phyloP scores from a whole-genome alignment of 2,888 invertebrate species.

The Drosophila mettleri region DNA sequence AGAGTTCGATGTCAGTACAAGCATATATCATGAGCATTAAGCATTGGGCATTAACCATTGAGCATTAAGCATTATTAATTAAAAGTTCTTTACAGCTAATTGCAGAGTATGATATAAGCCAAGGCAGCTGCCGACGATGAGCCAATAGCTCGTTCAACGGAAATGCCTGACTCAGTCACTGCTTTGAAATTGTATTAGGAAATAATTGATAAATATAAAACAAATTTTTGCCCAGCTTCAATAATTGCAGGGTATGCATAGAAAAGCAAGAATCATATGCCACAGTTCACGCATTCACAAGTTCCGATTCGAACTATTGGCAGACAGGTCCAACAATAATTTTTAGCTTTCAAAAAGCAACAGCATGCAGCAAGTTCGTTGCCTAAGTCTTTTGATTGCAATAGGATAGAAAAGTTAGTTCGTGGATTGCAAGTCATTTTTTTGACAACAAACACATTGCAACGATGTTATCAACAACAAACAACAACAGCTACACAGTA shows the following conservation, averaged over 20 bases:
- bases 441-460: slow-evolving; percentile 79
- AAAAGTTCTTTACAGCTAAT: slow-evolving; percentile 71
- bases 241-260: not conserved
- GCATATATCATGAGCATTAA: slow-evolving; percentile 45
- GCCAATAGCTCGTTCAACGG: slow-evolving; percentile 48
- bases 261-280: not conserved
- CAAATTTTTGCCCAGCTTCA: no score
- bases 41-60: slow-evolving; percentile 46
- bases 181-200: no score
- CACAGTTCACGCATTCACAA: not conserved
- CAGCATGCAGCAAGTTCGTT: slow-evolving; percentile 57
- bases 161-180: slow-evolving; percentile 43
- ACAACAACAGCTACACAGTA: slow-evolving; percentile 33
- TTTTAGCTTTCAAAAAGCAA: slow-evolving; percentile 40
- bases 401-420: slow-evolving; percentile 60
- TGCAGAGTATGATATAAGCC: slow-evolving; percentile 62
- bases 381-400: slow-evolving; percentile 76
- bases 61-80: slow-evolving; percentile 71
- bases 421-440: slow-evolving; percentile 74
- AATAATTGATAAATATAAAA: no score
- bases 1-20: slow-evolving; percentile 43
- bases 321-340: not conserved
- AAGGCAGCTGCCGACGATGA: slow-evolving; percentile 35
- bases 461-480: slow-evolving; percentile 75
- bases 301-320: slow-evolving; percentile 2